These are phyloP conservation scores for Disparrhopalites patrizii DNA, from an alignment of 2,888 invertebrate genomes.

Conservation along the genomic window DNA sequence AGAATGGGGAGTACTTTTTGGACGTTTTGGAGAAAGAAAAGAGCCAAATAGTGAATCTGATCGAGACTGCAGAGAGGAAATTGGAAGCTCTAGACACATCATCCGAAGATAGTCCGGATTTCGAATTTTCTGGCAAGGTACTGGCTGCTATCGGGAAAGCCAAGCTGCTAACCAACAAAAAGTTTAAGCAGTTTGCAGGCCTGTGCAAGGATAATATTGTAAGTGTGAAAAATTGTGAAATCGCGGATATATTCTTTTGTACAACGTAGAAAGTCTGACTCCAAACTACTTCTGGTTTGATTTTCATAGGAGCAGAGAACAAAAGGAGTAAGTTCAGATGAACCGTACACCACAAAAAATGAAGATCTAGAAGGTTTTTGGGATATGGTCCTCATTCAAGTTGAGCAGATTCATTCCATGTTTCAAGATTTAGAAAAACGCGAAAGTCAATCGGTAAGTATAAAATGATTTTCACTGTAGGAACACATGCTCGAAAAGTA, in stretches of 20 bases:
- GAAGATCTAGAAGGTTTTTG: conserved; percentile 94
- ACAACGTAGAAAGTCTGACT: no score
- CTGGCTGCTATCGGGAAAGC: conserved; percentile 89
- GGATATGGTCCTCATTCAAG: conserved; percentile 95
- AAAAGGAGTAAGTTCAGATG: conserved; percentile 55
- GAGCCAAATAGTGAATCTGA: conserved; percentile 66
- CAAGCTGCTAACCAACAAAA: conserved; percentile 79
- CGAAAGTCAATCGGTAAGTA: not conserved
- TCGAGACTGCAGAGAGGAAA: conserved; percentile 67
- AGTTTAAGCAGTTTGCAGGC: conserved; percentile 92
- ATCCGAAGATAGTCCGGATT: conserved; percentile 52
- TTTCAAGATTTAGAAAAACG: conserved; percentile 40
- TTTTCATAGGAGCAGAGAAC: conserved; percentile 30
- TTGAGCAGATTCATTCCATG: conserved; percentile 68
- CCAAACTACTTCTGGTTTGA: not conserved
- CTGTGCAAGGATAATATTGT: conserved; percentile 64
- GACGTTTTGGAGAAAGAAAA: conserved; percentile 62
- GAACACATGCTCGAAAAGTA: no score
- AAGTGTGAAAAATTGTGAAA: conserved; percentile 49
- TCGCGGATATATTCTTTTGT: not conserved
- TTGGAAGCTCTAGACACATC: conserved; percentile 55
- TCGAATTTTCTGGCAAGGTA: conserved; percentile 76
- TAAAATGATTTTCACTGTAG: no score
- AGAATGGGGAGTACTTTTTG: conserved; percentile 75
- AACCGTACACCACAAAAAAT: conserved; percentile 80